phyloP scores from a whole-genome alignment of 2,888 invertebrate species.

The Alcis repandata region DNA sequence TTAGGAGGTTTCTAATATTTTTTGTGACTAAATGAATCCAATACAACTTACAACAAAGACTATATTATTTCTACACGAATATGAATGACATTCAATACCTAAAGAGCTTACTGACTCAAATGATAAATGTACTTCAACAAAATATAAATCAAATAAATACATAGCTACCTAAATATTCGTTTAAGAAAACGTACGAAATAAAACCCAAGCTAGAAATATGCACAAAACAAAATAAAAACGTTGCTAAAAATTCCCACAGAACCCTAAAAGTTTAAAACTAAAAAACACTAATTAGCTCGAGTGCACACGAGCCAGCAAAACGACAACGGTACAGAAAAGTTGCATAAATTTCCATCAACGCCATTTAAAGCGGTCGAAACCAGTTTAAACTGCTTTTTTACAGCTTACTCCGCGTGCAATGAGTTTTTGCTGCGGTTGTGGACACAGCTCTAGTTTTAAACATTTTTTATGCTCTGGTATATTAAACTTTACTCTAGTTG shows the following conservation, averaged over 20 bases:
- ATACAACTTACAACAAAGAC: no score
- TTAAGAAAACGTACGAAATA: no score
- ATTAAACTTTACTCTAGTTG: constrained; percentile 13
- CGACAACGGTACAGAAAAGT: constrained; percentile 37
- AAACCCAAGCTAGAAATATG: no score
- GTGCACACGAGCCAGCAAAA: constrained; percentile 39
- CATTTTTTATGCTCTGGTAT: constrained; percentile 13
- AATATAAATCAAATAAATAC: no score
- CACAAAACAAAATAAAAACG: neutral
- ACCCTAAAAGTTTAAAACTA: constrained; percentile 22
- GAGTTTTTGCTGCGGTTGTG: constrained; percentile 23
- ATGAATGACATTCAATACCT: no score
- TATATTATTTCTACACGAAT: no score
- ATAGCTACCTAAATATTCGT: no score
- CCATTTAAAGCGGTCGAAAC: constrained; percentile 49
- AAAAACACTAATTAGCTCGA: constrained; percentile 43
- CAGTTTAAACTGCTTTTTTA: constrained; percentile 38
- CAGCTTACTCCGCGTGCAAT: constrained; percentile 18
- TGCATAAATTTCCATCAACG: constrained; percentile 55
- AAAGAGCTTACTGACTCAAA: no score
- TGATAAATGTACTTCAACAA: no score
- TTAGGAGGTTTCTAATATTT: no score
- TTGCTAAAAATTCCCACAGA: constrained; percentile 2
- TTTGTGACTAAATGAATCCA: no score
- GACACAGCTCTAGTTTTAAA: constrained; percentile 16